A percentile compares a stretch with the other conserved stretches of the same genome.
Evolutionary conservation across 2,888 invertebrate genomes (phyloP).

Genomic region (Morpho achilles): DNA sequence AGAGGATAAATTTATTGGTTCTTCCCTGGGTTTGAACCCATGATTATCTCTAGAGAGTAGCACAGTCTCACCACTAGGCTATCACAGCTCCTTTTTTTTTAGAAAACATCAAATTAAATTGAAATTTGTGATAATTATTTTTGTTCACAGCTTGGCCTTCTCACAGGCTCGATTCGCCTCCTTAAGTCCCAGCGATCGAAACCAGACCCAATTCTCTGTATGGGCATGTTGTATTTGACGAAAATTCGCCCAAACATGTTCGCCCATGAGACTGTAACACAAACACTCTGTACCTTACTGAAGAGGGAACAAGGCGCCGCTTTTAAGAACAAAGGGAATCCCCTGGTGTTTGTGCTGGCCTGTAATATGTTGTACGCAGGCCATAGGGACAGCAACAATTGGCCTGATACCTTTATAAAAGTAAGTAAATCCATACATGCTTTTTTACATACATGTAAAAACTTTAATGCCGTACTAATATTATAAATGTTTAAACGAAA

Average conservation of each 20-base stretch:
- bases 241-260: slow-evolving; percentile 89
- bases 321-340: slow-evolving; percentile 89
- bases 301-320: slow-evolving; percentile 86
- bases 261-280: slow-evolving; percentile 85
- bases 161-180: slow-evolving; percentile 93
- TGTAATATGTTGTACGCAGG: slow-evolving; percentile 91
- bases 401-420: slow-evolving; percentile 96
- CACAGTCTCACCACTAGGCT: too few relatives aligned
- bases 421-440: slow-evolving; percentile 54
- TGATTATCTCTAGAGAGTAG: too few relatives aligned
- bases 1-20: too few relatives aligned
- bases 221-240: slow-evolving; percentile 88
- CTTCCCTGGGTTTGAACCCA: too few relatives aligned
- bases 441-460: too few relatives aligned
- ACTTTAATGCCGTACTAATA: too few relatives aligned
- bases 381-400: slow-evolving; percentile 88
- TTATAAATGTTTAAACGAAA: too few relatives aligned
- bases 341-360: slow-evolving; percentile 88
- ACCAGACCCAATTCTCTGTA: slow-evolving; percentile 88
- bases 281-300: slow-evolving; percentile 89
- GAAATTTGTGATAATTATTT: neutral
- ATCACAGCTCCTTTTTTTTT: too few relatives aligned
- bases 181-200: slow-evolving; percentile 89
- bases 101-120: too few relatives aligned
- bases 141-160: slow-evolving; percentile 80